phyloP scores from a whole-genome alignment of 2,113 vertebrate species.

The Zeus faber region DNA sequence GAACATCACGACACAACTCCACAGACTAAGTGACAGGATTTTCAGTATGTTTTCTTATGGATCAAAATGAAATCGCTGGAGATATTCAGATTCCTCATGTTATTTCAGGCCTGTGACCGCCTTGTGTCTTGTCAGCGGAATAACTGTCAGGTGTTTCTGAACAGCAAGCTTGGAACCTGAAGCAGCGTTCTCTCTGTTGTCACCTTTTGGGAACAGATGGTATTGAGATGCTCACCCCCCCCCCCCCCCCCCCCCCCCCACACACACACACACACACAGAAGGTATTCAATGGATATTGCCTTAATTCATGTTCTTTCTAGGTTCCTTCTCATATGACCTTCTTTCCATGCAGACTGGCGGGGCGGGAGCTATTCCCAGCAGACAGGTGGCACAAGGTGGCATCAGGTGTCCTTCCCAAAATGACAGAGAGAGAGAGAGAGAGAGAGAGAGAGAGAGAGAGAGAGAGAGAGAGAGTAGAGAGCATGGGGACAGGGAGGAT shows the following conservation, averaged over 20 bases:
- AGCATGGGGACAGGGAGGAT: conserved; percentile 16
- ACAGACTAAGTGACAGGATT: not conserved
- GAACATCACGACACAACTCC: not conserved
- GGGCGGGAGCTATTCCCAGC: conserved; percentile 37
- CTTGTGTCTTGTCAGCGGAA: conserved; percentile 2
- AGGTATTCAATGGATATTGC: conserved; percentile 35
- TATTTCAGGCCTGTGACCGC: conserved; percentile 3
- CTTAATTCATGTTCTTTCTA: conserved; percentile 36
- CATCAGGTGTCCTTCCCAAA: conserved; percentile 60
- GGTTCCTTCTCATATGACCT: conserved; percentile 24
- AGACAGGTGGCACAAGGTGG: conserved; percentile 53
- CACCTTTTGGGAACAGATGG: conserved; percentile 43
- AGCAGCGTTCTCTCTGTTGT: conserved; percentile 17
- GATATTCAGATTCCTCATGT: not conserved
- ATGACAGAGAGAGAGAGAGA: no score
- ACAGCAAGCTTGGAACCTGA: conserved; percentile 26
- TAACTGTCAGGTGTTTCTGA: conserved; percentile 43
- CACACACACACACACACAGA: no score
- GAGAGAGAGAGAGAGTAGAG: conserved; percentile 39
- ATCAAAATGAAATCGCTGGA: not conserved
- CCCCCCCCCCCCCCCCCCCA: no score
- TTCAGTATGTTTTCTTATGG: not conserved
- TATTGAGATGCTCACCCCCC: conserved; percentile 25
- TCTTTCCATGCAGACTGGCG: conserved; percentile 22
- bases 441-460: no score